Evolutionary conservation across 2,888 invertebrate species (phyloP).

Genomic region (Eupithecia pulchellata): DNA sequence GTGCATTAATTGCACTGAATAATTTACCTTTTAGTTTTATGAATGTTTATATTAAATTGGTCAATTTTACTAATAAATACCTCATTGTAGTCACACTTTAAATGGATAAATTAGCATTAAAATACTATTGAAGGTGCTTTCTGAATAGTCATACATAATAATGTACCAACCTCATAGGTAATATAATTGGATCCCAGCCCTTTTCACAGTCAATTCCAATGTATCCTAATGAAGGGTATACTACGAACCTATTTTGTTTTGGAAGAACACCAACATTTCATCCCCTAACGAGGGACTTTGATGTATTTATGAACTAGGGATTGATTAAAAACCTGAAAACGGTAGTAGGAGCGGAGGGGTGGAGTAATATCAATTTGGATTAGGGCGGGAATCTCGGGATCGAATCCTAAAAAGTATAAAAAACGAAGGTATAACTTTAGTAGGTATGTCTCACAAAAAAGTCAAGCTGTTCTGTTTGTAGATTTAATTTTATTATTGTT

Average conservation of each 20-base stretch:
- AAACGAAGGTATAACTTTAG: background rate
- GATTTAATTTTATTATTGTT: constrained; percentile 1
- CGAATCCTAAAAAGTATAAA: background rate
- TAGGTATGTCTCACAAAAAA: background rate
- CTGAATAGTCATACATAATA: background rate
- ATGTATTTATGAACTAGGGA: background rate
- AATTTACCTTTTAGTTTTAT: background rate
- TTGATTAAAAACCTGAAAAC: background rate
- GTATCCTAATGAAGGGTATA: background rate
- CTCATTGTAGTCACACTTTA: background rate
- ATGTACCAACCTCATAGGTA: background rate
- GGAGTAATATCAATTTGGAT: background rate
- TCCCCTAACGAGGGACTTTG: no score
- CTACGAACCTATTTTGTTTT: no score
- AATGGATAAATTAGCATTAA: background rate
- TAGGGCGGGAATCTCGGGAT: background rate
- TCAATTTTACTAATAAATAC: background rate
- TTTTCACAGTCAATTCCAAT: background rate
- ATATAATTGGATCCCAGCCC: background rate
- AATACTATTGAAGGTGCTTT: background rate
- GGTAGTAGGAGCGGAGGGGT: no score
- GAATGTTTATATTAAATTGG: background rate
- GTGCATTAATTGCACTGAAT: background rate
- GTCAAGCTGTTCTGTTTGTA: background rate
- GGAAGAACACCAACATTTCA: no score